Evolutionary conservation across 2,888 invertebrate species (phyloP).

Genomic region (Bellardia pandia): DNA sequence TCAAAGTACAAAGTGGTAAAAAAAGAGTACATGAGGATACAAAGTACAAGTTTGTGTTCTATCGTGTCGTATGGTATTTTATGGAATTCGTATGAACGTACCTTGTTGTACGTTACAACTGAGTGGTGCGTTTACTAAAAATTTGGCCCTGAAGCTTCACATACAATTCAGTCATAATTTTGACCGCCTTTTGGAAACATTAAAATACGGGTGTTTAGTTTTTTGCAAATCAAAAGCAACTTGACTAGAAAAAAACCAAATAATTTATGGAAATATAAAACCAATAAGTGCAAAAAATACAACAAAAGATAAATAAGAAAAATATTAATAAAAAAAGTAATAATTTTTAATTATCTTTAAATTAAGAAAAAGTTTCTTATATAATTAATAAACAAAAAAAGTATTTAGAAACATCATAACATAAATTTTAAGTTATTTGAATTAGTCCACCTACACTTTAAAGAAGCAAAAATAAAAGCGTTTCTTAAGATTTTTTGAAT

Average conservation of each 20-base stretch:
- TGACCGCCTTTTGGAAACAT: constrained; percentile 82
- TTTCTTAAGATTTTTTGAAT: constrained; percentile 37
- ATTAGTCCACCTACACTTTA: not conserved
- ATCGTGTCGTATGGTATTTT: not conserved
- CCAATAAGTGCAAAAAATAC: constrained; percentile 65
- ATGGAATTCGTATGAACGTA: constrained; percentile 6
- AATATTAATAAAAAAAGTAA: constrained; percentile 31
- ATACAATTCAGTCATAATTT: constrained; percentile 80
- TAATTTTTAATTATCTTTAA: not conserved
- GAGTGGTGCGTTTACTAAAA: constrained; percentile 69
- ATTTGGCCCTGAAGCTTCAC: constrained; percentile 76
- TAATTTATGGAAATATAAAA: constrained; percentile 69
- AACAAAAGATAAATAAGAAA: constrained; percentile 24
- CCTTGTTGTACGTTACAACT: constrained; percentile 35
- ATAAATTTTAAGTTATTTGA: not conserved
- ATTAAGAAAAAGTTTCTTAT: not conserved
- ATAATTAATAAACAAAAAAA: not conserved
- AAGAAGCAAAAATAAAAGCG: constrained; percentile 20
- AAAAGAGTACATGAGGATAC: constrained; percentile 12
- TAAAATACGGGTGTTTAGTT: constrained; percentile 77
- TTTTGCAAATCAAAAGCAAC: constrained; percentile 55
- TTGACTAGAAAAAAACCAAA: constrained; percentile 41
- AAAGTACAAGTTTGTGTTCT: constrained; percentile 6
- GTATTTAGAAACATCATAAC: not conserved
- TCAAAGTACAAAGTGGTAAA: constrained; percentile 19